Evolutionary conservation across 2,113 vertebrate species (phyloP).

Genomic region (Pithys albifrons): DNA sequence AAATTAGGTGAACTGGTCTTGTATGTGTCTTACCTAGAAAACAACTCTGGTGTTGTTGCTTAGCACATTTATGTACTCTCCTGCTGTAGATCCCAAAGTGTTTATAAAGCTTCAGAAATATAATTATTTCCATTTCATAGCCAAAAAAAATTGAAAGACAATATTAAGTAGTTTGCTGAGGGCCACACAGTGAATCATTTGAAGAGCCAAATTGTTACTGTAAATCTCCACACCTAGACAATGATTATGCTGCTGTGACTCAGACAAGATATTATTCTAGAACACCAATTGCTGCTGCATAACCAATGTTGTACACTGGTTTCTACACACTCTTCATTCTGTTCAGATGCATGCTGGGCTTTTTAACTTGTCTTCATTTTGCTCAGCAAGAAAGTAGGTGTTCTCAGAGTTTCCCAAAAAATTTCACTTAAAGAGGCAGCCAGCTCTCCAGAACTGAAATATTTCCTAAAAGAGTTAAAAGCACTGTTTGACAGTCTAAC

Average conservation of each 20-base stretch:
- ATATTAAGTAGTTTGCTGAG: constrained; percentile 53
- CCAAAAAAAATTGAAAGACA: constrained; percentile 38
- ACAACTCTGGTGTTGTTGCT: neutral
- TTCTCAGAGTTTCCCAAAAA: neutral
- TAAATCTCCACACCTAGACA: constrained; percentile 62
- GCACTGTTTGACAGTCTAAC: neutral
- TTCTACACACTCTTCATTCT: neutral
- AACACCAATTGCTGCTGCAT: constrained; percentile 38
- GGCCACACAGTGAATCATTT: constrained; percentile 50
- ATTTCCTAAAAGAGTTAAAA: neutral
- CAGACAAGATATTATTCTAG: constrained; percentile 41
- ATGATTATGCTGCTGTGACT: constrained; percentile 32
- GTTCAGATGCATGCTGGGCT: neutral
- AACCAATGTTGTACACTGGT: neutral
- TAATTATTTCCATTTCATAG: constrained; percentile 48
- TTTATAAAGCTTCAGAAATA: constrained; percentile 54
- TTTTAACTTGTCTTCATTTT: neutral
- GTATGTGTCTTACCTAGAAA: neutral
- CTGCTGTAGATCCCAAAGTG: constrained; percentile 37
- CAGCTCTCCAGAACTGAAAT: neutral
- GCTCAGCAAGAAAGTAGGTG: neutral
- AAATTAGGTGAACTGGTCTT: neutral
- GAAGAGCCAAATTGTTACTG: constrained; percentile 41
- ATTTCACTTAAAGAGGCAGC: neutral
- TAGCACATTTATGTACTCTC: neutral